Base-by-base conservation (phyloP, 2,888 invertebrate species). In the Ischnus inquisitorius region DNA sequence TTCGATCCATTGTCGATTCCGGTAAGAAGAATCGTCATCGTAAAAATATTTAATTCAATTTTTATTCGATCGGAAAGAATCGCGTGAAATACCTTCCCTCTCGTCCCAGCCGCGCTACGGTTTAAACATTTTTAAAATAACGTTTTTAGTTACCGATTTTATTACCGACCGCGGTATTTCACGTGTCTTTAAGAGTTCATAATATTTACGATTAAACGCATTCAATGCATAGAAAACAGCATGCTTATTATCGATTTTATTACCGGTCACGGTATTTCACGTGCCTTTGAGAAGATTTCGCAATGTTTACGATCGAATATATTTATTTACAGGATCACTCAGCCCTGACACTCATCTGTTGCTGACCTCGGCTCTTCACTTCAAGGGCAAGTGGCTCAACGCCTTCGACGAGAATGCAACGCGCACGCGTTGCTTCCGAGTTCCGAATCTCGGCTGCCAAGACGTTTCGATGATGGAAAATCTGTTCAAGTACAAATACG, bases 291-390 rank as follows among this genome's bases (percentile, higher is more conserved):
- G n/a, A n/a, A n/a, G n/a, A n/a, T n/a, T n/a, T n/a, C n/a, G n/a
- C n/a, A n/a, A n/a, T n/a, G n/a, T n/a, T n/a, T n/a, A n/a, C n/a
- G n/a, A n/a, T n/a, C n/a, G 34, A 34, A 34, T 34, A 10, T 46
- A 46, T 54, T 71, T 78, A 81, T 77, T 94, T 94, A 51, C 92
- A 96, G 96, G 90, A 5, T 93, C 93, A 62, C 90, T 96, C 12
- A 91, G 92, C 28, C 92, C 94, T 0, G 91, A 94, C 3, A 95
- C 96, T 0, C 94, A 95, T 88, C 95, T 97, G 94, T 93, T 97
- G 43, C 94, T 97, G 67, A 96, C 97, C 88, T 97, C 97, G 88
- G 97, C 96, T 0, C 94, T 97, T 89, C 97, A 96, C 92, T 97
- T 97, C 94, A 96, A 96, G 86, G 97, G 97, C n/a, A 95, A 95